Base-by-base conservation (phyloP, 2,888 invertebrate genomes). In the Rambutsinella grinnellia region DNA sequence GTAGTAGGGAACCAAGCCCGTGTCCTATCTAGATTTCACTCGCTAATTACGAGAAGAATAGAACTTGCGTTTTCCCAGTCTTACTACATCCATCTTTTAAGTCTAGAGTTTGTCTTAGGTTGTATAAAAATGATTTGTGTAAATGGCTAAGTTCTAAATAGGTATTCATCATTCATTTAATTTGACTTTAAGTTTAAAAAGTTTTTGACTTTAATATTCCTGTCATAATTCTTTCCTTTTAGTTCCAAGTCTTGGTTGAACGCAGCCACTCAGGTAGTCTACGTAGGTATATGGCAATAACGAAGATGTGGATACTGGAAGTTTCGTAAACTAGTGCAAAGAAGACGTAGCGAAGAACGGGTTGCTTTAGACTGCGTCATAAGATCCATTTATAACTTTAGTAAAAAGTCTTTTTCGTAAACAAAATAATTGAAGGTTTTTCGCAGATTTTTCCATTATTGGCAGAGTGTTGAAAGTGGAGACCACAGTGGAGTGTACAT, bases 401-500 rank as follows among this genome's bases (percentile, higher is more conserved):
- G 36, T 8, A 36, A 36, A 36, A 36, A 36, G 13, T 36, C 5
- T 36, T 36, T 36, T 36, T 36, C 36, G 36, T 36, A 36, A 36
- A 36, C 36, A 36, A 19, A 53, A 53, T 53, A 53, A 53, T 53
- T 53, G 53, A 53, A 53, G 53, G 53, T 53, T 53, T 53, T 53
- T 53, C 21, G 13, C 13, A 36, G 6, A 36, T 5, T 36, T 36
- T 36, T 36, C 13, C 36, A n/a, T n/a, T n/a, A n/a, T 36, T 5
- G 6, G 36, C 36, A 13, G 13, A 13, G 13, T 8, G 36, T 5
- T 36, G 36, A 13, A 36, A 36, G 36, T 5, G 13, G 36, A 36
- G 36, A 36, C n/a, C n/a, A n/a, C n/a, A n/a, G n/a, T n/a, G n/a
- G n/a, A n/a, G n/a, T n/a, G n/a, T n/a, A n/a, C n/a, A n/a, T n/a